Evolutionary conservation across 2,113 vertebrate species (phyloP).

Genomic region (Felis catus): DNA sequence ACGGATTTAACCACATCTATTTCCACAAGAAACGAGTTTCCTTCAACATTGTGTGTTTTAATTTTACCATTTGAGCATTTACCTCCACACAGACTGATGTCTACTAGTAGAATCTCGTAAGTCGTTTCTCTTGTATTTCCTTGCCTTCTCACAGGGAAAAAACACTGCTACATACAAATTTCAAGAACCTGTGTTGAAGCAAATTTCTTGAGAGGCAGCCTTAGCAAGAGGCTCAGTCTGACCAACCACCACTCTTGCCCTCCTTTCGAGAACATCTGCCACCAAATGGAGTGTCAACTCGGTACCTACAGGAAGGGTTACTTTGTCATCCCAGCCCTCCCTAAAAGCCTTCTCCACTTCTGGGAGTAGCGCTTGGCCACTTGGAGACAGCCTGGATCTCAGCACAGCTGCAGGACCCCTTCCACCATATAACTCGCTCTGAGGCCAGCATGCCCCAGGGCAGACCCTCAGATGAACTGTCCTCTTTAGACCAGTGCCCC

Average conservation of each 20-base stretch:
- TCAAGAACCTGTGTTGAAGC: not conserved
- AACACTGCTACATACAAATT: not conserved
- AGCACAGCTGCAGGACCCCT: not conserved
- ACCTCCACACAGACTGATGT: not conserved
- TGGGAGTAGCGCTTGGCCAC: not conserved
- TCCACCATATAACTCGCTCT: too few relatives aligned
- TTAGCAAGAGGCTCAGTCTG: not conserved
- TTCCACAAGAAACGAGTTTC: not conserved
- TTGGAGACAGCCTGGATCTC: not conserved
- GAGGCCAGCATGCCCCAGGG: not conserved
- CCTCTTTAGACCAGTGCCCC: fast-evolving
- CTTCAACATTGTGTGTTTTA: not conserved
- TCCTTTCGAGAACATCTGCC: not conserved
- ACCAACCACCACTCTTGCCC: not conserved
- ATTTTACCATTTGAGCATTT: not conserved
- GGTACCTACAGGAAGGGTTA: not conserved
- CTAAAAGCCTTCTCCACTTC: not conserved
- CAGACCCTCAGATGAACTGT: not conserved
- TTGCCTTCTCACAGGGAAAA: not conserved
- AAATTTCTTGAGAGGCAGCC: not conserved
- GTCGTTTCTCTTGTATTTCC: not conserved
- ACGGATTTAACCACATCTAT: not conserved
- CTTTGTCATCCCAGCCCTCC: not conserved
- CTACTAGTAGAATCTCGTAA: not conserved
- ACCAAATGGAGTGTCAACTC: not conserved